phyloP scores from a whole-genome alignment of 2,888 invertebrate genomes.

The Anthophora plumipes region DNA sequence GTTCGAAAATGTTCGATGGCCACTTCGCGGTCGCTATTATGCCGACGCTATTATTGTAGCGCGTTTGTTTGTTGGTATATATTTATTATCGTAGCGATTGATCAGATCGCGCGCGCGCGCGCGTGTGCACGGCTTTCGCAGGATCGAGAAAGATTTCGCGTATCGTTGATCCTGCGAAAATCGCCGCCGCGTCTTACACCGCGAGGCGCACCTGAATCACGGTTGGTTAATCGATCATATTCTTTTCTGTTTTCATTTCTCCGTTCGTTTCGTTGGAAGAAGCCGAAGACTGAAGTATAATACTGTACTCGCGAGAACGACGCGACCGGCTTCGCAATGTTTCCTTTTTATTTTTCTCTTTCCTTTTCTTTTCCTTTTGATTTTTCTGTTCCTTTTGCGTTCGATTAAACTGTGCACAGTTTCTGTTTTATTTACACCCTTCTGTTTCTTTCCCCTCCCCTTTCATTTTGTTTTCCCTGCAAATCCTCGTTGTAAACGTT shows the following conservation, averaged over 20 bases:
- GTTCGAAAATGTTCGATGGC: conserved; percentile 33
- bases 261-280: conserved; percentile 74
- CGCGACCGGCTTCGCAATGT: conserved; percentile 42
- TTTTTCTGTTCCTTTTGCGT: conserved; percentile 38
- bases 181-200: conserved; percentile 66
- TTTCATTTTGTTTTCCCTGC: conserved; percentile 45
- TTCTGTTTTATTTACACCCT: conserved; percentile 16
- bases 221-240: conserved; percentile 29
- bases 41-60: conserved; percentile 57
- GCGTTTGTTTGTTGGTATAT: conserved; percentile 80
- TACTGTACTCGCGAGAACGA: conserved; percentile 55
- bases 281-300: conserved; percentile 82
- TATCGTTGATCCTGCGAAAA: conserved; percentile 73
- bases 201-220: conserved; percentile 47
- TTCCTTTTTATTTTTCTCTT: conserved; percentile 5
- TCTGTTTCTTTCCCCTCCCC: conserved; percentile 18
- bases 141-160: conserved; percentile 67
- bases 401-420: conserved; percentile 35
- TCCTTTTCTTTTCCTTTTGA: background rate
- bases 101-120: conserved; percentile 49
- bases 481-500: conserved; percentile 69
- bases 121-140: conserved; percentile 75
- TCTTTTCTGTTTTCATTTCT: conserved; percentile 40
- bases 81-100: conserved; percentile 74
- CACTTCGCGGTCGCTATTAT: conserved; percentile 25